Conservation (phyloP, 1,140 invertebrate species). For the Drosophila ambigua region DNA sequence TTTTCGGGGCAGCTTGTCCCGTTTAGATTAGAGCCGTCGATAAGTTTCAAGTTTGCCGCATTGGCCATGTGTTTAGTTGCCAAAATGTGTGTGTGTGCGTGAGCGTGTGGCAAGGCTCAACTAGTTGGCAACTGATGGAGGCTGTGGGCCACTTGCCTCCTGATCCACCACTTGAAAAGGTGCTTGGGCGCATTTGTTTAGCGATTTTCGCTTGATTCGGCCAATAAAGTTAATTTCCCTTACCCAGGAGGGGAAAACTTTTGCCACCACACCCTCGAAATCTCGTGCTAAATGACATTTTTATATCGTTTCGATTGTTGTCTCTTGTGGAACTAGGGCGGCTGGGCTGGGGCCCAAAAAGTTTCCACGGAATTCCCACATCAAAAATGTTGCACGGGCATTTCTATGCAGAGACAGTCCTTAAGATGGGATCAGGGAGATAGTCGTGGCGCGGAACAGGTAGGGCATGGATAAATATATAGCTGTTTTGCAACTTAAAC, state of each 20-base stretch:
- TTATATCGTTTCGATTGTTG: slow-evolving; percentile 61
- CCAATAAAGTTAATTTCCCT: slow-evolving; percentile 78
- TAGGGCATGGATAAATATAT: slow-evolving; percentile 2
- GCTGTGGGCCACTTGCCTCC: slow-evolving; percentile 1
- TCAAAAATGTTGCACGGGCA: slow-evolving; percentile 43
- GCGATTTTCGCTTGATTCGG: slow-evolving; percentile 79
- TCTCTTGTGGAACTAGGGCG: not conserved
- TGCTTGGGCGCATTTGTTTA: slow-evolving; percentile 77
- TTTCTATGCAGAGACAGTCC: slow-evolving; percentile 15
- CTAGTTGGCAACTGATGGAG: slow-evolving; percentile 68
- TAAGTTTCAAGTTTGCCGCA: slow-evolving; percentile 71
- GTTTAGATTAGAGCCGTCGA: slow-evolving; percentile 76
- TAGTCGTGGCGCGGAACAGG: slow-evolving; percentile 35
- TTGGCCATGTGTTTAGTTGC: slow-evolving; percentile 75
- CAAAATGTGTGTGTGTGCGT: slow-evolving; percentile 23
- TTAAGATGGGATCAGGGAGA: slow-evolving; percentile 44
- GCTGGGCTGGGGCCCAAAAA: slow-evolving; percentile 15
- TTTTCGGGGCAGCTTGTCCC: slow-evolving; percentile 68
- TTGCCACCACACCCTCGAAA: slow-evolving; percentile 8
- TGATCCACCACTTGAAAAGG: slow-evolving; percentile 66
- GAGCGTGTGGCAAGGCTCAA: slow-evolving; percentile 52
- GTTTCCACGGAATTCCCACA: slow-evolving; percentile 22
- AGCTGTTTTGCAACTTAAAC: too few species aligned
- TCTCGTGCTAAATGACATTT: slow-evolving; percentile 71
- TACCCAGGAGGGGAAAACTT: slow-evolving; percentile 38